Evolutionary conservation across 1,140 invertebrate genomes (phyloP), one percentile per base, ranked within the genome.

Genomic region (Lepidurus packardi): DNA sequence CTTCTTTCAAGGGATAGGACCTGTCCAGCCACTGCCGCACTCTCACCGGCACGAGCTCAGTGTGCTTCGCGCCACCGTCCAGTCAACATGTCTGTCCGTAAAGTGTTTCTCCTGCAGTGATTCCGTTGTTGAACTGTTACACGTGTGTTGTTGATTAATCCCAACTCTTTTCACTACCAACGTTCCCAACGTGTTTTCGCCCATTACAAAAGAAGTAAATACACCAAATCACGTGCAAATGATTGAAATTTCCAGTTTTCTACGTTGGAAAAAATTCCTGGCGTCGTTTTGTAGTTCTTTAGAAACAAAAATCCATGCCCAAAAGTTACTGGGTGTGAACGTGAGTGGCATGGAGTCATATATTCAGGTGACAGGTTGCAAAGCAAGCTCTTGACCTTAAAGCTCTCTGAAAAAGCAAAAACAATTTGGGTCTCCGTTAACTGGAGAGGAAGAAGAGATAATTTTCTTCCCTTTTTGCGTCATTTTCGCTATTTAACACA

Each of bases 331-430:
- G 8, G 53, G 16, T n/a, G 53, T 65, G 53, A 65, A 65, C 53
- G 53, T 65, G 53, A 65, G 53, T 65, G 53, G 53, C 53, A 65
- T 65, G 53, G 53, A 65, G 53, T 65, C 53, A 65, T 65, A 13
- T 65, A 21, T 65, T 21, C 53, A 65, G 53, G n/a, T 65, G 53
- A 65, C 53, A 65, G 53, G 53, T 65, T 65, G 53, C 13, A n/a
- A 34, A 16, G 10, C 45, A 47, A 47, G 45, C 45, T 16, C 45
- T 16, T 13, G 53, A 65, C 53, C 21, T 65, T 34, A 34, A 34
- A 34, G 3, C 34, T 34, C 34, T 34, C 34, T 34, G 34, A 34
- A 34, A 34, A 34, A 34, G 34, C 34, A 4, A 34, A 34, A 34
- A 34, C 34, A 34, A 34, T 7, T 65, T 65, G 53, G 21, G 5